These are phyloP conservation scores for Diarsia brunnea DNA, from an alignment of 2,888 invertebrate species.

Conservation along the genomic window DNA sequence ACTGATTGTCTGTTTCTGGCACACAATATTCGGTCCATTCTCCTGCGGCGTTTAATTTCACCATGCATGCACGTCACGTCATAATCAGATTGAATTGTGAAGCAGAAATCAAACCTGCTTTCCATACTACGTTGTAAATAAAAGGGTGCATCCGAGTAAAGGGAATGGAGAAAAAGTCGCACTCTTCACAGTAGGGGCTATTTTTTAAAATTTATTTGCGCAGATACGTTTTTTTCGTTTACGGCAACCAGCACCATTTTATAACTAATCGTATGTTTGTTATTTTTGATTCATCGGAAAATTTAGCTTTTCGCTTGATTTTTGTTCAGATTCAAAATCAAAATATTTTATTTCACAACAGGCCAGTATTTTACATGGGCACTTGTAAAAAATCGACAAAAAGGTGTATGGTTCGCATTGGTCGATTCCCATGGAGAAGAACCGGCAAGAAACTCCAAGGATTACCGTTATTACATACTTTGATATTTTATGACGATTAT, in stretches of 20 bases:
- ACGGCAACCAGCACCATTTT: neutral
- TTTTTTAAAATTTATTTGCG: neutral
- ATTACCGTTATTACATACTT: neutral
- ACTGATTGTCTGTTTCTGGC: conserved; percentile 11
- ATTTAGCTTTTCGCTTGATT: neutral
- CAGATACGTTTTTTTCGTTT: neutral
- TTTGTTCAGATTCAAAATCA: neutral
- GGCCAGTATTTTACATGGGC: no score
- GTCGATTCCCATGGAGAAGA: no score
- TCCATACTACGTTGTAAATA: neutral
- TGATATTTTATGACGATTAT: neutral
- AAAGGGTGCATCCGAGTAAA: neutral
- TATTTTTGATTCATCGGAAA: neutral
- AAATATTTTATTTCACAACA: no score
- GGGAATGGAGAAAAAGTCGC: neutral
- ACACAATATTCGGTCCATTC: conserved; percentile 27
- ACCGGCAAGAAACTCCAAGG: no score
- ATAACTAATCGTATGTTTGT: neutral
- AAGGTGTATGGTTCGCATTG: no score
- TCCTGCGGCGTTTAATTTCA: conserved; percentile 37
- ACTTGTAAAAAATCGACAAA: no score
- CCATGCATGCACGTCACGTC: conserved; percentile 9
- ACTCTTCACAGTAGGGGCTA: neutral
- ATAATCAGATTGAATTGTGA: neutral
- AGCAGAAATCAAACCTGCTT: neutral